Evolutionary conservation across 1,140 invertebrate species (phyloP), one percentile per base, ranked within the genome.

Genomic region (Drosophila pandora): DNA sequence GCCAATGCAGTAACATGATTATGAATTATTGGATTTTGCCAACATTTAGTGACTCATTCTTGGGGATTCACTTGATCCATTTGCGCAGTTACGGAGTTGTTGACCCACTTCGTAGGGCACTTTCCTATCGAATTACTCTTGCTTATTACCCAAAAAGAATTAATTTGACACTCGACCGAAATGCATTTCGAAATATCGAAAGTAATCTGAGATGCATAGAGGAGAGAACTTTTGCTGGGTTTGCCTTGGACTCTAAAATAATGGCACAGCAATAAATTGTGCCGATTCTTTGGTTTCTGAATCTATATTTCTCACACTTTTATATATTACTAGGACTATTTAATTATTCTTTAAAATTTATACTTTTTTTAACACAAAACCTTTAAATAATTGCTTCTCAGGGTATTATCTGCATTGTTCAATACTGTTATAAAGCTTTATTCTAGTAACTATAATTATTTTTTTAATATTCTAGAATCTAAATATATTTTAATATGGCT

Each of bases 91-190:
- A 17, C 39, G 34, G 57, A 63, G 81, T 88, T 81, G 83, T 82
- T 88, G 83, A 75, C 82, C 82, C 76, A 87, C 43, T 88, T 88
- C 10, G 76, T 25, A 68, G 34, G 59, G 65, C 68, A 58, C 60
- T 50, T 48, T 50, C 63, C 63, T 83, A 64, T 83, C 68, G 60
- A 71, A 30, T 75, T 84, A 52, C 55, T 9, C 70, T 58, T 52
- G 58, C 61, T 65, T 63, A 50, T 12, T 57, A 73, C 41, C 37
- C 30, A 45, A 48, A 49, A 17, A 43, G 25, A 28, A 28, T 28
- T 28, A 77, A 85, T 60, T 53, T 21, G 82, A 85, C 60, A 78
- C 64, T 23, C 17, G 34, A 10, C 0, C 56, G 13, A 61, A 78
- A 69, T 74, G 34, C 48, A 79, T 59, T 72, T 75, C 39, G 47